Percentiles rank a stretch among this genome's conserved stretches.
Conservation (phyloP, 2,888 invertebrate species). For the Drosophila peninsularis region DNA sequence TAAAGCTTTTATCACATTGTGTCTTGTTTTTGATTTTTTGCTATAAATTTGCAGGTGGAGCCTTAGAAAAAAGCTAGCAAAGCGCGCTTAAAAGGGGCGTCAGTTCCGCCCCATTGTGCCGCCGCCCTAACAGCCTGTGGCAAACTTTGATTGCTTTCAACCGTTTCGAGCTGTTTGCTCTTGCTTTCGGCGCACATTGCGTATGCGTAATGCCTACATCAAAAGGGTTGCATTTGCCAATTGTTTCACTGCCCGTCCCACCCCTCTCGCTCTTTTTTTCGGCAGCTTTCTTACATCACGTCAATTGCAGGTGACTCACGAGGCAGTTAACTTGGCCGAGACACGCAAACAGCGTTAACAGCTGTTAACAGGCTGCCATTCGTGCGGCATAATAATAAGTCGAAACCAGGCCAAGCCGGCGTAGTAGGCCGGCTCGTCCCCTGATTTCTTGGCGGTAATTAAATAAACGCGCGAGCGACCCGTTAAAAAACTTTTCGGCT, state of each 20-base stretch:
- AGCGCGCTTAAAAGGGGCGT: too few species aligned
- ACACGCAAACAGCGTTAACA: conserved; percentile 69
- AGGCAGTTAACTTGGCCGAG: conserved; percentile 53
- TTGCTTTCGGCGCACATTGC: conserved; percentile 51
- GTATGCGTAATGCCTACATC: conserved; percentile 66
- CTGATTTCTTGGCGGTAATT: conserved; percentile 46
- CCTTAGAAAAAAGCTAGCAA: not conserved
- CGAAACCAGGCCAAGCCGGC: conserved; percentile 14
- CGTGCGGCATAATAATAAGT: conserved; percentile 76
- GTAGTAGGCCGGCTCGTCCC: not conserved
- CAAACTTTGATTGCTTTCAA: conserved; percentile 67
- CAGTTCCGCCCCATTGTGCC: conserved; percentile 2
- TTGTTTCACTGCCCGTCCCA: conserved; percentile 11
- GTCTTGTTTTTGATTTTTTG: conserved; percentile 56
- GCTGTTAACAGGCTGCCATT: conserved; percentile 69
- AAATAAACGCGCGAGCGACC: conserved; percentile 64
- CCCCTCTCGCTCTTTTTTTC: not conserved
- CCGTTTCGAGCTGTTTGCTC: conserved; percentile 27
- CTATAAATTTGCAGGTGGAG: conserved; percentile 47
- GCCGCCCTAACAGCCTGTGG: conserved; percentile 41
- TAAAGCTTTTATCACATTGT: conserved; percentile 50
- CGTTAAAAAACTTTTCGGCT: conserved; percentile 40
- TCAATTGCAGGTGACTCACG: conserved; percentile 78
- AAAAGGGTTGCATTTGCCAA: conserved; percentile 56
- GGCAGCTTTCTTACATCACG: conserved; percentile 32